phyloP scores from a whole-genome alignment of 2,888 invertebrate genomes.

The Rhagonycha fulva region DNA sequence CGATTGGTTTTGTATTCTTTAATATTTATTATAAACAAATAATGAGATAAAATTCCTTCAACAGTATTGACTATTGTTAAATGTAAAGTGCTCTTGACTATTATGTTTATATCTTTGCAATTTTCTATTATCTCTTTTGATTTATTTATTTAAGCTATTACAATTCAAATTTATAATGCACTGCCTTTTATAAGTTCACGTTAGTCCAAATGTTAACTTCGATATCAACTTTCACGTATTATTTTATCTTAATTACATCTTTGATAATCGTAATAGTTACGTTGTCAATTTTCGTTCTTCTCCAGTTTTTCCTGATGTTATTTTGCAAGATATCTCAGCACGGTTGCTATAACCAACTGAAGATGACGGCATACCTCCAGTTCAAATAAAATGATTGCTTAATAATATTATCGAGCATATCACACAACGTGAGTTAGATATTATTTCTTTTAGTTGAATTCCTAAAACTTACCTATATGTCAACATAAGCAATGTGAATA shows the following conservation, averaged over 20 bases:
- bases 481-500: slow-evolving; percentile 33
- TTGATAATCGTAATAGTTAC: background rate
- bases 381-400: background rate
- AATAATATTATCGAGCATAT: background rate
- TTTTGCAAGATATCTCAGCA: too few species aligned
- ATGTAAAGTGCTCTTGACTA: background rate
- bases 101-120: background rate
- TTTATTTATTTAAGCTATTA: background rate
- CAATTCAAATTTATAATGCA: background rate
- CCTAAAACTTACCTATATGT: slow-evolving; percentile 21
- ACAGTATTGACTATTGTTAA: background rate
- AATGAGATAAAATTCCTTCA: background rate
- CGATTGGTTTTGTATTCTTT: background rate
- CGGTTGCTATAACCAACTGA: background rate
- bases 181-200: background rate
- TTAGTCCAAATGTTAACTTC: background rate
- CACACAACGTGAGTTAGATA: background rate
- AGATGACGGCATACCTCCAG: background rate
- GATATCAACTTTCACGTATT: background rate
- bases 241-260: background rate
- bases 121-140: background rate
- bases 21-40: background rate
- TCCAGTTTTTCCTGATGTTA: background rate
- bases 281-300: background rate
- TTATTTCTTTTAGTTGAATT: slow-evolving; percentile 13